Conservation (phyloP, 2,888 invertebrate species). For the Phorcus lineatus region DNA sequence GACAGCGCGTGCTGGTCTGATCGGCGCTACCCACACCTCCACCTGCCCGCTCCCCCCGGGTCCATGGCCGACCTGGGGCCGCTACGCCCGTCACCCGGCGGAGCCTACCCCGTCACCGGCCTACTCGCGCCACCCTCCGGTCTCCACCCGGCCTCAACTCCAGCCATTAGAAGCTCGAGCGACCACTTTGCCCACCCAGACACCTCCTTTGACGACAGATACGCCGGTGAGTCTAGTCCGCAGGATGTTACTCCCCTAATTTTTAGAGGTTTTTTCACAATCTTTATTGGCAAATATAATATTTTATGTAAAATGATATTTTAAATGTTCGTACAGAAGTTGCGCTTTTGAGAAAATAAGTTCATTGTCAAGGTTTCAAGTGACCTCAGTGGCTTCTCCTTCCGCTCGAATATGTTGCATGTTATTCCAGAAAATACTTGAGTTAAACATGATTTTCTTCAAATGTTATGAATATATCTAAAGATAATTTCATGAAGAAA, state of each 20-base stretch:
- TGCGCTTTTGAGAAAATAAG: too few species aligned
- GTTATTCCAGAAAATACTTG: too few species aligned
- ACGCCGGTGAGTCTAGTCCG: background rate
- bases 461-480: too few species aligned
- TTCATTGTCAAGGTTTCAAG: too few species aligned
- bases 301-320: too few species aligned
- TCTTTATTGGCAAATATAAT: too few species aligned
- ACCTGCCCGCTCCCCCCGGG: background rate
- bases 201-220: background rate
- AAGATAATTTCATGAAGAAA: too few species aligned
- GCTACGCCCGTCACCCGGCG: background rate
- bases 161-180: background rate
- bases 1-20: background rate
- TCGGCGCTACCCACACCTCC: background rate
- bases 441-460: too few species aligned
- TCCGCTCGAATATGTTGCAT: too few species aligned
- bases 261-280: too few species aligned
- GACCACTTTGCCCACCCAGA: background rate
- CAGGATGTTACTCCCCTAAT: background rate
- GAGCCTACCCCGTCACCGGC: constrained; percentile 1
- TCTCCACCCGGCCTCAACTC: background rate
- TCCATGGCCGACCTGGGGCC: background rate
- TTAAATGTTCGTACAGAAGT: too few species aligned
- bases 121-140: background rate
- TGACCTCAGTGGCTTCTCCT: too few species aligned